Evolutionary conservation across 2,113 vertebrate species (phyloP).

Genomic region (Sylvietta virens): DNA sequence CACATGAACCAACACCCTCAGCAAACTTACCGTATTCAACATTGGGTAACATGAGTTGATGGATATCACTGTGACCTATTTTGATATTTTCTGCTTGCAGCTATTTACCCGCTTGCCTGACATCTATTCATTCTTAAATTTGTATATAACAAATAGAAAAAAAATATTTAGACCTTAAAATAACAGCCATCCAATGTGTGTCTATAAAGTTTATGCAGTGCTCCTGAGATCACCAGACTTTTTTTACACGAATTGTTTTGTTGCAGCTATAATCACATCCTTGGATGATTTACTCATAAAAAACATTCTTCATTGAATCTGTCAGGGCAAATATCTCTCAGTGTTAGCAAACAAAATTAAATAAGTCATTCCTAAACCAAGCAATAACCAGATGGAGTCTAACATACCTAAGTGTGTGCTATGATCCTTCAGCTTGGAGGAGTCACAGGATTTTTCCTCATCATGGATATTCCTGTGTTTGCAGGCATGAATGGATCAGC

Average conservation of each 20-base stretch:
- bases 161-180: not conserved
- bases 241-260: not conserved
- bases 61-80: not conserved
- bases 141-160: not conserved
- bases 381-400: not conserved
- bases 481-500: conserved; percentile 16
- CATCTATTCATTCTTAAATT: not conserved
- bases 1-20: not conserved
- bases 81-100: not conserved
- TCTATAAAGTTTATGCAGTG: not conserved
- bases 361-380: not conserved
- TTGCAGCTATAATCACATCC: not conserved
- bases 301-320: not conserved
- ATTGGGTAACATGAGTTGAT: not conserved
- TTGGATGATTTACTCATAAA: not conserved
- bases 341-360: not conserved
- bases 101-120: not conserved
- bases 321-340: not conserved
- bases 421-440: not conserved
- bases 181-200: not conserved
- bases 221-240: not conserved
- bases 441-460: not conserved
- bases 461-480: not conserved
- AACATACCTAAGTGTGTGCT: accelerated
- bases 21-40: not conserved